phyloP scores from a whole-genome alignment of 2,888 invertebrate species.

The Scelioninae gen. 2 region DNA sequence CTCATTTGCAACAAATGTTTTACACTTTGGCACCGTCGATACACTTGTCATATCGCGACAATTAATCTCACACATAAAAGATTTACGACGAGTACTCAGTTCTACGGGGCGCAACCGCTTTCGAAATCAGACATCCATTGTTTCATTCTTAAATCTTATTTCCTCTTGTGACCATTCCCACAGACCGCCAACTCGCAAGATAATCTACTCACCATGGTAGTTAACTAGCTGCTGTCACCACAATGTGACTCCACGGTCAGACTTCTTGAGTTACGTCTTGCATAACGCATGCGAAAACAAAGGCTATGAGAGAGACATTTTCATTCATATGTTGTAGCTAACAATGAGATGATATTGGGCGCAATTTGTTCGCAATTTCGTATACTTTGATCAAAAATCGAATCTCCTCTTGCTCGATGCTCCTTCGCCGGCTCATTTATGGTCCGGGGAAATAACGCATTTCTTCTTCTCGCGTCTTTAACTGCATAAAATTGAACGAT shows the following conservation, averaged over 20 bases:
- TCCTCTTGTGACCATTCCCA: conserved; percentile 72
- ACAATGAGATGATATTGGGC: conserved; percentile 20
- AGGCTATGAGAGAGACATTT: conserved; percentile 39
- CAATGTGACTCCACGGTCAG: conserved; percentile 58
- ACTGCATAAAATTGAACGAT: no score
- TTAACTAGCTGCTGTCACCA: conserved; percentile 60
- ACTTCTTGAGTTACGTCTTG: conserved; percentile 56
- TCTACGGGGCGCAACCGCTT: conserved; percentile 61
- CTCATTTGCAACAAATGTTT: no score
- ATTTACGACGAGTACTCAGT: conserved; percentile 44
- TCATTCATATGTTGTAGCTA: conserved; percentile 43
- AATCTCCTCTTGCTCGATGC: no score
- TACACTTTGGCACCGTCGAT: conserved; percentile 25
- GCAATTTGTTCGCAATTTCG: background rate
- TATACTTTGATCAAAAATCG: no score
- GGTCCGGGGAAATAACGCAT: no score
- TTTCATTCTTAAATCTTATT: conserved; percentile 71
- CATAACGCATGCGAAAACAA: conserved; percentile 55
- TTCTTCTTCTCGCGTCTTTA: no score
- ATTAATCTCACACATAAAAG: conserved; percentile 50
- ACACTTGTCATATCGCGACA: conserved; percentile 41
- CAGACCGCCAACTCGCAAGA: conserved; percentile 56
- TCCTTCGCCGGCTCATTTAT: no score
- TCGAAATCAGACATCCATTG: conserved; percentile 69
- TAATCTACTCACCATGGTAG: conserved; percentile 55